These are phyloP conservation scores for Ceratoteleas bidentatus DNA, from an alignment of 1,140 invertebrate genomes.

Conservation along the genomic window DNA sequence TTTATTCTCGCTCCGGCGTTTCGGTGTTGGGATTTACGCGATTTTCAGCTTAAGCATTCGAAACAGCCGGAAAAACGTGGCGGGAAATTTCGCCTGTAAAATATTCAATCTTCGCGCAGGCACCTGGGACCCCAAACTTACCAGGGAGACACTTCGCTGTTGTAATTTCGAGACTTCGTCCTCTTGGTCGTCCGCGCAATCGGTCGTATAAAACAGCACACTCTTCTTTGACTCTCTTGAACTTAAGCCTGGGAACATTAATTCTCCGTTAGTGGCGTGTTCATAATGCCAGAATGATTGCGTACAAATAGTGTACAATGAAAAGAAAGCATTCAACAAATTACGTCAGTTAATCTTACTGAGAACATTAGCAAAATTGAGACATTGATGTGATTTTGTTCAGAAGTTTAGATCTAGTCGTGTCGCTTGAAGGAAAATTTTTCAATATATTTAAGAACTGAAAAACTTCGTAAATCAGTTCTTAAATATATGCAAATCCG, in stretches of 20 bases:
- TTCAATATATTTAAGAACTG: too few relatives aligned
- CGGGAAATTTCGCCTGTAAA: conserved; percentile 35
- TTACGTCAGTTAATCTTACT: not conserved
- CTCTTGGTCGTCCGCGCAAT: conserved; percentile 77
- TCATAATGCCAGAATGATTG: not conserved
- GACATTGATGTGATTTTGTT: too few relatives aligned
- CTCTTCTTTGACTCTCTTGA: conserved; percentile 78
- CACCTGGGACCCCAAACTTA: conserved; percentile 63
- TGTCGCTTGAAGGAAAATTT: too few relatives aligned
- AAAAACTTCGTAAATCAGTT: too few relatives aligned
- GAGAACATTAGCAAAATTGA: too few relatives aligned
- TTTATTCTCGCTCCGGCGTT: not conserved
- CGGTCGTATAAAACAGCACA: conserved; percentile 77
- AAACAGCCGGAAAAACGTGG: conserved; percentile 14
- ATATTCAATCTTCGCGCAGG: conserved; percentile 40
- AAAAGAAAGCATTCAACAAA: not conserved
- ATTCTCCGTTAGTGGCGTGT: conserved; percentile 7
- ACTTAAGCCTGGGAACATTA: conserved; percentile 60
- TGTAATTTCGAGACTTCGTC: conserved; percentile 73
- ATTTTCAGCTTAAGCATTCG: not conserved
- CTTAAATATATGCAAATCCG: too few relatives aligned
- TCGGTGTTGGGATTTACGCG: not conserved
- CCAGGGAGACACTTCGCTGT: conserved; percentile 76
- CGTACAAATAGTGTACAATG: not conserved
- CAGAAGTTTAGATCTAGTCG: too few relatives aligned